These are phyloP conservation scores for Drosophila bipectinata DNA, from an alignment of 1,140 invertebrate species.

Conservation along the genomic window DNA sequence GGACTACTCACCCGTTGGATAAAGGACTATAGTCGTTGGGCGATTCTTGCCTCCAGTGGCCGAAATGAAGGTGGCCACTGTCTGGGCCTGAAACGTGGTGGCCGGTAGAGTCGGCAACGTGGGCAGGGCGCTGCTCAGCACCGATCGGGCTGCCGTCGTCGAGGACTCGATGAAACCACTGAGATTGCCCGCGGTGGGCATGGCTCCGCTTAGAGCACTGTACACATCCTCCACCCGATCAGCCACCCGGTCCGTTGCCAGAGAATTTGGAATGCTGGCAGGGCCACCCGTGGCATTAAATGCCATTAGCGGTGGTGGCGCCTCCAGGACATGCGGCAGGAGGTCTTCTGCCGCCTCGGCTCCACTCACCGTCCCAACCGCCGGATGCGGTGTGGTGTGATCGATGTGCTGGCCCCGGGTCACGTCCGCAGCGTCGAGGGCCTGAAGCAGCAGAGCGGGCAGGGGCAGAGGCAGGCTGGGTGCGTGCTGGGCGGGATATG, in stretches of 20 bases:
- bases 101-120: slow-evolving; percentile 30
- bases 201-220: slow-evolving; percentile 37
- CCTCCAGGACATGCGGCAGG: neutral
- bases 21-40: slow-evolving; percentile 74
- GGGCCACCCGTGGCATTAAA: slow-evolving; percentile 13
- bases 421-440: slow-evolving; percentile 33
- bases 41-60: slow-evolving; percentile 76
- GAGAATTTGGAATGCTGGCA: neutral
- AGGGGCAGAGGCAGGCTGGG: slow-evolving; percentile 25
- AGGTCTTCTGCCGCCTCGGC: neutral
- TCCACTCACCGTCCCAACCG: neutral
- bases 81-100: slow-evolving; percentile 66
- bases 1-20: slow-evolving; percentile 76
- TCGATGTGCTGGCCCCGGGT: slow-evolving; percentile 44
- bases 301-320: slow-evolving; percentile 5
- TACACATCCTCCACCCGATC: slow-evolving; percentile 24
- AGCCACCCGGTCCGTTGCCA: neutral
- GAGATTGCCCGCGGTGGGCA: slow-evolving; percentile 32
- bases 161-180: slow-evolving; percentile 72
- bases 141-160: slow-evolving; percentile 57
- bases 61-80: slow-evolving; percentile 71
- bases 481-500: slow-evolving; percentile 23
- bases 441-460: slow-evolving; percentile 51
- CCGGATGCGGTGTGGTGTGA: neutral
- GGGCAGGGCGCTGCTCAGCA: slow-evolving; percentile 47